These are phyloP conservation scores for Gorsachius magnificus DNA, from an alignment of 2,797 vertebrate species.

Conservation along the genomic window DNA sequence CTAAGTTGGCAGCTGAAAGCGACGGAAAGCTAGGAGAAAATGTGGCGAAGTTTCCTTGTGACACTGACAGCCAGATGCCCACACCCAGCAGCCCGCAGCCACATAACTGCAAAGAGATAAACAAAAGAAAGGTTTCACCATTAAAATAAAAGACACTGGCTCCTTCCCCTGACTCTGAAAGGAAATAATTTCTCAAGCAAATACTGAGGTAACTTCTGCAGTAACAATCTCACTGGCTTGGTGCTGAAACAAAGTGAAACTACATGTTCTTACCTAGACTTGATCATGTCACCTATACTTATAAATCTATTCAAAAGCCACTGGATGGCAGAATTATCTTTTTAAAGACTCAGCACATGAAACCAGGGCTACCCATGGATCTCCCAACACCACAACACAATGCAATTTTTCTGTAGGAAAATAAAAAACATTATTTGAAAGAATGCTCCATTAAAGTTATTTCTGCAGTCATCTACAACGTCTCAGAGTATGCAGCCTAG, in stretches of 20 bases:
- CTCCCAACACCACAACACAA: background rate
- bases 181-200: background rate
- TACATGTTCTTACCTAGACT: background rate
- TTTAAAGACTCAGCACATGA: background rate
- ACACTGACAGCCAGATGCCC: slow-evolving; percentile 98
- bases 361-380: background rate
- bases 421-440: background rate
- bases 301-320: background rate
- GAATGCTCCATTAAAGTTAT: background rate
- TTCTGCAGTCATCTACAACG: background rate
- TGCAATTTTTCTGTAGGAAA: background rate
- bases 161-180: background rate
- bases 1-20: slow-evolving; percentile 95
- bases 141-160: background rate
- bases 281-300: background rate
- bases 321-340: background rate
- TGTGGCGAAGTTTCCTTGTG: slow-evolving; percentile 98
- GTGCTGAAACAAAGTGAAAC: background rate
- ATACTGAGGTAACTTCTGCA: background rate
- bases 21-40: slow-evolving; percentile 98
- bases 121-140: background rate
- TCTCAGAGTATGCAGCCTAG: background rate
- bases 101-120: slow-evolving; percentile 85
- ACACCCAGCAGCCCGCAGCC: slow-evolving; percentile 97
- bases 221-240: background rate